phyloP scores from a whole-genome alignment of 2,113 vertebrate genomes.

The Aphyosemion australe region DNA sequence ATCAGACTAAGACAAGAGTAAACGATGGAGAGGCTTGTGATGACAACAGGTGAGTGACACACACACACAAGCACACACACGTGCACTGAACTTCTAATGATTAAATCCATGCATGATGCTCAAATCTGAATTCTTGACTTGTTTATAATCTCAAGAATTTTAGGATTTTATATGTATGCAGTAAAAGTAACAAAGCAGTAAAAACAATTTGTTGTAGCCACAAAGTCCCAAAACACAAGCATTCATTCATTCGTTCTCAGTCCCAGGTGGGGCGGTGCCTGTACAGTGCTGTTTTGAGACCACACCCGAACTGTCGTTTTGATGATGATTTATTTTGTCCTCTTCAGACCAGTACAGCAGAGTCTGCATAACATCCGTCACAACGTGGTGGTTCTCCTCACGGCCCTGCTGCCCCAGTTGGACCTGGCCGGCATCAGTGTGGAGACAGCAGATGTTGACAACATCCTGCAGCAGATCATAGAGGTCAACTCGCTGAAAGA shows the following conservation, averaged over 20 bases:
- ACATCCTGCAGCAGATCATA: constrained; percentile 84
- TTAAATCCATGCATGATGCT: not conserved
- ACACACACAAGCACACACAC: not conserved
- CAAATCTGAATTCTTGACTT: too few species aligned
- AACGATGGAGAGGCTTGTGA: constrained; percentile 45
- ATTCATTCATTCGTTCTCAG: too few species aligned
- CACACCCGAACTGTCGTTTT: not conserved
- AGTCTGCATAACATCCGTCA: constrained; percentile 72
- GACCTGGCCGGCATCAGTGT: constrained; percentile 82
- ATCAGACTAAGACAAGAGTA: constrained; percentile 27
- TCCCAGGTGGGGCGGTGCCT: too few species aligned
- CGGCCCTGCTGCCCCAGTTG: constrained; percentile 79
- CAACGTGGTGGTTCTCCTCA: constrained; percentile 83
- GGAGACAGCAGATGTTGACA: constrained; percentile 80
- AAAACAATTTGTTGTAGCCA: too few species aligned
- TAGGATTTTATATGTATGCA: too few species aligned
- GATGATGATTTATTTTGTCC: constrained; percentile 9
- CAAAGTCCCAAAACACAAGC: too few species aligned
- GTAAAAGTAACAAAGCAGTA: too few species aligned
- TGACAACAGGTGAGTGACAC: constrained; percentile 47
- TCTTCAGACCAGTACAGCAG: constrained; percentile 70
- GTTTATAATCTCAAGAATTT: not conserved
- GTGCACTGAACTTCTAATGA: not conserved
- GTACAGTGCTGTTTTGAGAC: too few species aligned
- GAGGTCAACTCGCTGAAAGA: constrained; percentile 76